Evolutionary conservation across 2,888 invertebrate species (phyloP), one percentile per base, ranked within the genome.

Genomic region (Pterostichus niger): DNA sequence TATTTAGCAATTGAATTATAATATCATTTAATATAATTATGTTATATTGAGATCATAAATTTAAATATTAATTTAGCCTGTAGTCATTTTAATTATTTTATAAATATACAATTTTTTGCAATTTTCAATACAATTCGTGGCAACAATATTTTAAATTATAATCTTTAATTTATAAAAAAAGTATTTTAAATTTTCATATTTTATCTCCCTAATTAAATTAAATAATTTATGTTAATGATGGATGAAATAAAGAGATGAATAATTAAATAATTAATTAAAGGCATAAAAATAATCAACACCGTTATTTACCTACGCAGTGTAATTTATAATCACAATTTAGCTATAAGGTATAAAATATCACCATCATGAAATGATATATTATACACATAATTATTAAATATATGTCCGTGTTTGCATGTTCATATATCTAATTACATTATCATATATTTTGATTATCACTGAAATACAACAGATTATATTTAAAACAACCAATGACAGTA

Each of bases 381-480:
- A 17, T 44, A 40, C 40, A 44, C 24, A 71, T 71, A 71, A 44
- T 46, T 44, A 71, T 71, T 17, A 44, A 44, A 71, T 75, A 52
- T 52, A 75, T 75, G 75, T 75, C 3, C 75, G n/a, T 49, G 44
- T 75, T 52, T 75, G 24, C 33, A 40, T 40, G 44, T 44, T 71
- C 44, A 15, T 44, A 44, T 71, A 71, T 71, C 68, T 71, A 71
- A 71, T 71, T 71, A 71, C 68, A 71, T 71, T 71, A 71, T 71
- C 68, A 71, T 71, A 71, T 71, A 71, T 71, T 71, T 71, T 71
- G 68, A 71, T 71, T 71, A 71, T 44, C 68, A 44, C 24, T 17
- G 33, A 13, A 33, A 64, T 17, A 71, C 68, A 71, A 68, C 49
- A 31, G 44, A 52, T 52, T 75, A 75, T 52, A 49, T 75, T 75